These are phyloP conservation scores for Archocentrus centrarchus DNA, from an alignment of 2,113 vertebrate species.

Conservation along the genomic window DNA sequence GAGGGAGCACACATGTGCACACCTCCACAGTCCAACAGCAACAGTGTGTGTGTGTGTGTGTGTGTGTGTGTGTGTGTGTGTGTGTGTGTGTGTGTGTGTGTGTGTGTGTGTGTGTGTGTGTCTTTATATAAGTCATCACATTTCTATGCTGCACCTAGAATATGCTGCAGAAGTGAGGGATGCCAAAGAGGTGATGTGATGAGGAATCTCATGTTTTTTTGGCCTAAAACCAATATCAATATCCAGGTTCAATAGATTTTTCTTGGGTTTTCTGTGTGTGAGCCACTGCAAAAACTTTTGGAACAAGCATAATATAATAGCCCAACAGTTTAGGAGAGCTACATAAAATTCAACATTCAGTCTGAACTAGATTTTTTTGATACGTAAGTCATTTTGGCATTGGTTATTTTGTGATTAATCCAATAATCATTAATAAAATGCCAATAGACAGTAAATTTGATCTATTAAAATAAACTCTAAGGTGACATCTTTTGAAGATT, in stretches of 20 bases:
- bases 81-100: too few relatives aligned
- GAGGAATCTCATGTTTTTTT: not conserved
- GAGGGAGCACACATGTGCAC: constrained; percentile 54
- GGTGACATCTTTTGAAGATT: not conserved
- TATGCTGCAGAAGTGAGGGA: not conserved
- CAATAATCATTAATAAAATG: not conserved
- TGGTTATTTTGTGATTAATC: not conserved
- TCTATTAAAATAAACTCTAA: not conserved
- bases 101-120: not conserved
- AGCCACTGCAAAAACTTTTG: not conserved
- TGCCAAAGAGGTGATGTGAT: constrained; percentile 21
- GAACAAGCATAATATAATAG: not conserved
- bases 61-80: not conserved
- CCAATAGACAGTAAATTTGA: not conserved
- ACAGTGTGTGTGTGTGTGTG: constrained; percentile 42
- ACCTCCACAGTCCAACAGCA: constrained; percentile 55
- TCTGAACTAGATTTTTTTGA: not conserved
- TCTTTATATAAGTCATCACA: constrained; percentile 53
- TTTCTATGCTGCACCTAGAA: constrained; percentile 6
- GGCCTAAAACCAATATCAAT: constrained; percentile 25
- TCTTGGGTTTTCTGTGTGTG: constrained; percentile 1
- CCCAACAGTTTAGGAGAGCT: not conserved
- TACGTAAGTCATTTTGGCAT: not conserved
- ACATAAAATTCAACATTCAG: not conserved
- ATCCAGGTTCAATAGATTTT: constrained; percentile 1